Evolutionary conservation across 1,140 invertebrate genomes (phyloP).

Genomic region (Wasmannia auropunctata): DNA sequence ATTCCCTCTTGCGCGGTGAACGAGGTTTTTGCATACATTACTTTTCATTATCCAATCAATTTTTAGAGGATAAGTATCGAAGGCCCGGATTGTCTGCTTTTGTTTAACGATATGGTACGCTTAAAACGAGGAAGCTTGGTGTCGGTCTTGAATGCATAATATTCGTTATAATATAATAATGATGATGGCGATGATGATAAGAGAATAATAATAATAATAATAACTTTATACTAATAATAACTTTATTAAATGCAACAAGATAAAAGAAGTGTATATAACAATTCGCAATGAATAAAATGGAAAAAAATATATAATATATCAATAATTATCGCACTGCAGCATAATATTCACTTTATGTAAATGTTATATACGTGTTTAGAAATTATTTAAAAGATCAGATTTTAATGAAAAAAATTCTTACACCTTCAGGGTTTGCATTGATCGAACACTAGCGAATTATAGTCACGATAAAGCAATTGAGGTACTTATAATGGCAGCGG

Average conservation of each 20-base stretch:
- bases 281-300: neutral
- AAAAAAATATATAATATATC: neutral
- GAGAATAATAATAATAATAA: constrained; percentile 13
- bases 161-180: neutral
- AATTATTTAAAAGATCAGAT: neutral
- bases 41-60: constrained; percentile 52
- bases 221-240: constrained; percentile 7
- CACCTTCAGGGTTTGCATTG: neutral
- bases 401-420: neutral
- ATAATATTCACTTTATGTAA: neutral
- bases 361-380: neutral
- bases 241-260: constrained; percentile 1
- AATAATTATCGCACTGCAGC: neutral
- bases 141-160: constrained; percentile 25
- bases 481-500: neutral
- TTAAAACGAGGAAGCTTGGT: neutral
- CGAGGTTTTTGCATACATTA: constrained; percentile 48
- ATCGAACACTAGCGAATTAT: neutral
- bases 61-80: constrained; percentile 33
- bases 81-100: constrained; percentile 30
- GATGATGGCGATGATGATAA: neutral
- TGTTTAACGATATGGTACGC: constrained; percentile 9
- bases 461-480: constrained; percentile 1
- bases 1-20: neutral
- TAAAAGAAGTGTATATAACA: neutral